These are phyloP conservation scores for Diadophis punctatus DNA, from an alignment of 2,113 vertebrate species.

Conservation along the genomic window DNA sequence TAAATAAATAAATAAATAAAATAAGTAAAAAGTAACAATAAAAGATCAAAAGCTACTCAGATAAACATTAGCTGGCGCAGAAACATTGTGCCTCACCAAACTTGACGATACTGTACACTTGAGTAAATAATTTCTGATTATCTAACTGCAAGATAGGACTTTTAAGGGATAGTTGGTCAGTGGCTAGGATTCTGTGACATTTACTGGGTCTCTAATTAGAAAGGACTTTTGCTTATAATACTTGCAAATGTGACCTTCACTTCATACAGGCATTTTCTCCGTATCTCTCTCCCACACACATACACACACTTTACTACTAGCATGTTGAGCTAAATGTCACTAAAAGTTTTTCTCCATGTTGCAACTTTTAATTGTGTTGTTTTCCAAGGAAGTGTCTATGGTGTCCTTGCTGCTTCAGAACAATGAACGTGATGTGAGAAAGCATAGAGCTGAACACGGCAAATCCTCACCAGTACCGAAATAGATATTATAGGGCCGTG, in stretches of 20 bases:
- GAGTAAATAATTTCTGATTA: slow-evolving; percentile 26
- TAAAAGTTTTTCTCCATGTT: slow-evolving; percentile 53
- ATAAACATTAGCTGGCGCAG: background rate
- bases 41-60: background rate
- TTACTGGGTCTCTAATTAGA: slow-evolving; percentile 77
- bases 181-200: slow-evolving; percentile 70
- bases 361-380: slow-evolving; percentile 64
- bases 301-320: slow-evolving; percentile 17
- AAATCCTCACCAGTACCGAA: background rate
- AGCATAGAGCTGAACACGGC: background rate
- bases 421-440: background rate
- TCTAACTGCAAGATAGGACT: slow-evolving; percentile 34
- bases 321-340: slow-evolving; percentile 75
- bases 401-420: slow-evolving; percentile 22
- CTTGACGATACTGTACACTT: background rate
- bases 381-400: slow-evolving; percentile 39
- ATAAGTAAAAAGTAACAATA: too few relatives aligned
- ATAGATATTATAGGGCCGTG: too few relatives aligned
- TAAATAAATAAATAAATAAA: too few relatives aligned
- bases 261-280: slow-evolving; percentile 45
- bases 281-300: background rate
- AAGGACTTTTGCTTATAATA: slow-evolving; percentile 70
- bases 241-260: slow-evolving; percentile 84
- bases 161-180: slow-evolving; percentile 61
- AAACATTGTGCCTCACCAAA: background rate